phyloP scores from a whole-genome alignment of 2,797 vertebrate genomes.

The Cossypha dichroa region DNA sequence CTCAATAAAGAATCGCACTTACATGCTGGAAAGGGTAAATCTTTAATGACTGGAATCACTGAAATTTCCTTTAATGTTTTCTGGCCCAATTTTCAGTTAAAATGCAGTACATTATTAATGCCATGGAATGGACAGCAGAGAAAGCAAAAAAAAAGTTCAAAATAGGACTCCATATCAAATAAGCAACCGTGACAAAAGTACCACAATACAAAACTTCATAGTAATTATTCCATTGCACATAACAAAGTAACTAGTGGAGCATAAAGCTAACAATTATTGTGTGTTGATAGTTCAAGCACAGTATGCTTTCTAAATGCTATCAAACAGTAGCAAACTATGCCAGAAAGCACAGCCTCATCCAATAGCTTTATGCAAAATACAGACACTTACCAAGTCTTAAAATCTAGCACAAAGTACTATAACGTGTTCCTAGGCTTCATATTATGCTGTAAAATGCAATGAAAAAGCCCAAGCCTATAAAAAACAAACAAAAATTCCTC shows the following conservation, averaged over 20 bases:
- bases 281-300: conserved; percentile 29
- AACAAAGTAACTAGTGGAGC: conserved; percentile 8
- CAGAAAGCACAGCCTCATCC: conserved; percentile 3
- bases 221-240: conserved; percentile 4
- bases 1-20: neutral
- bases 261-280: conserved; percentile 32
- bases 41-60: neutral
- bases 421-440: neutral
- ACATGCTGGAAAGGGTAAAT: neutral
- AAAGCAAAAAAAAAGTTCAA: conserved; percentile 14
- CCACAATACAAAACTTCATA: neutral
- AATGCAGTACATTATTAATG: neutral
- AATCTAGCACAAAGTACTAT: neutral
- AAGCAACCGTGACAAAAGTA: neutral
- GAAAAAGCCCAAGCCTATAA: neutral
- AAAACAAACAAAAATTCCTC: neutral
- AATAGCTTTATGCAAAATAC: conserved; percentile 29
- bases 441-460: neutral
- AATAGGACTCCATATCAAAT: neutral
- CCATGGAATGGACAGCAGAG: neutral
- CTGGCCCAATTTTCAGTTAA: neutral
- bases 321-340: conserved; percentile 3
- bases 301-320: conserved; percentile 27
- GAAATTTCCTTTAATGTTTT: neutral
- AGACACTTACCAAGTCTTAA: neutral